Evolutionary conservation across 1,140 invertebrate genomes (phyloP), one percentile per base, ranked within the genome.

Genomic region (Hestina assimilis): DNA sequence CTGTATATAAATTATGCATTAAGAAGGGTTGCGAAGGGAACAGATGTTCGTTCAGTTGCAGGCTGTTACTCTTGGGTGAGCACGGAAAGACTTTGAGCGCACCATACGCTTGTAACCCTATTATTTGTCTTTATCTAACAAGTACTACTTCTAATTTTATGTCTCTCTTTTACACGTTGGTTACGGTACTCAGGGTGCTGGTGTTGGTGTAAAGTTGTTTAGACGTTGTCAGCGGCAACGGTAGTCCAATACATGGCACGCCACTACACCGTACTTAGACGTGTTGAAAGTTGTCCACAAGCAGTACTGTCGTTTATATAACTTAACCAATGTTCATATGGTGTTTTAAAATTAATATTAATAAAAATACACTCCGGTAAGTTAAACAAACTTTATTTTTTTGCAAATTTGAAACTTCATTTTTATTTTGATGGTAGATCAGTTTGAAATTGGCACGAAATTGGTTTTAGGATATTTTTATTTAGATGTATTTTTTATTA

Each of bases 141-240:
- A 17, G 35, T 20, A 46, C 23, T 48, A 9, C 35, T 35, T 20
- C 4, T 41, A 45, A 69, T 72, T 78, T 58, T 70, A 61, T 61
- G 57, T 84, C 78, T 72, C 70, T 72, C 70, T 76, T 45, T 83
- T 69, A 41, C 59, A 64, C 63, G 40, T 65, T 47, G 56, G 59
- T 69, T 66, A 71, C 67, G 59, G 48, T 61, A 68, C 59, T 51
- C 64, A 63, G 71, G 69, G 73, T 76, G 64, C 62, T 73, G 66
- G 69, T 82, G 71, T 70, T 73, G 71, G 69, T 77, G 66, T 55
- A 78, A 76, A 77, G 80, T 79, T 84, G 81, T 87, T 85, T 80
- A 72, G 66, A 70, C 73, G 82, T 87, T 83, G 84, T 79, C 79
- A 79, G 41, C 41, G 68, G 84, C 84, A 87, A 87, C 84, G 73